phyloP scores from a whole-genome alignment of 2,888 invertebrate species.

The Drosophila stalkeri region DNA sequence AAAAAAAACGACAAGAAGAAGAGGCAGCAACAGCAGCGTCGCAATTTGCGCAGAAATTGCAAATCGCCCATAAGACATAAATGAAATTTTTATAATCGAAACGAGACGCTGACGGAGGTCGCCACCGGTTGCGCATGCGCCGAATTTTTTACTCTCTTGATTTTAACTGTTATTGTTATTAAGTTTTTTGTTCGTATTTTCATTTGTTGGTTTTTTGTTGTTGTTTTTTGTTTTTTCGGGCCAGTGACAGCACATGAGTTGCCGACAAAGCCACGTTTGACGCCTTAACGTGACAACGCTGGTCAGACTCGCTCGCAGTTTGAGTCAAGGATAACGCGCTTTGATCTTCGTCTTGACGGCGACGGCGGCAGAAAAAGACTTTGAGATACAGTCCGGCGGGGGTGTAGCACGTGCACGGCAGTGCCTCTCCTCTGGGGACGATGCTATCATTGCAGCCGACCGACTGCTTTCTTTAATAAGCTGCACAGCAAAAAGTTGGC shows the following conservation, averaged over 20 bases:
- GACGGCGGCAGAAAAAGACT: slow-evolving; percentile 30
- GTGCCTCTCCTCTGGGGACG: slow-evolving; percentile 47
- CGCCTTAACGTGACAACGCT: slow-evolving; percentile 55
- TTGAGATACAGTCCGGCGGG: slow-evolving; percentile 42
- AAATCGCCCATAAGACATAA: slow-evolving; percentile 78
- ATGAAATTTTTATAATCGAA: slow-evolving; percentile 80
- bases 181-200: slow-evolving; percentile 45
- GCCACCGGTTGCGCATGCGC: slow-evolving; percentile 55
- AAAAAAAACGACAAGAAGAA: slow-evolving; percentile 21
- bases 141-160: slow-evolving; percentile 49
- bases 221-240: slow-evolving; percentile 4
- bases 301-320: slow-evolving; percentile 18
- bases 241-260: slow-evolving; percentile 53
- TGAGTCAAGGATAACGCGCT: slow-evolving; percentile 57
- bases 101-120: slow-evolving; percentile 64
- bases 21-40: slow-evolving; percentile 17
- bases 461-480: slow-evolving; percentile 67
- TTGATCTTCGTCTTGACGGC: slow-evolving; percentile 56
- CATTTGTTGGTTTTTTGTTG: slow-evolving; percentile 11
- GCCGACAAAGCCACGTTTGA: slow-evolving; percentile 51
- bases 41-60: slow-evolving; percentile 76
- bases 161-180: slow-evolving; percentile 75
- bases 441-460: slow-evolving; percentile 48
- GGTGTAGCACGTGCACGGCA: slow-evolving; percentile 72
- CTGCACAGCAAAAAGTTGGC: slow-evolving; percentile 12